Evolutionary conservation across 1,140 invertebrate species (phyloP).

Genomic region (Triops cancriformis): DNA sequence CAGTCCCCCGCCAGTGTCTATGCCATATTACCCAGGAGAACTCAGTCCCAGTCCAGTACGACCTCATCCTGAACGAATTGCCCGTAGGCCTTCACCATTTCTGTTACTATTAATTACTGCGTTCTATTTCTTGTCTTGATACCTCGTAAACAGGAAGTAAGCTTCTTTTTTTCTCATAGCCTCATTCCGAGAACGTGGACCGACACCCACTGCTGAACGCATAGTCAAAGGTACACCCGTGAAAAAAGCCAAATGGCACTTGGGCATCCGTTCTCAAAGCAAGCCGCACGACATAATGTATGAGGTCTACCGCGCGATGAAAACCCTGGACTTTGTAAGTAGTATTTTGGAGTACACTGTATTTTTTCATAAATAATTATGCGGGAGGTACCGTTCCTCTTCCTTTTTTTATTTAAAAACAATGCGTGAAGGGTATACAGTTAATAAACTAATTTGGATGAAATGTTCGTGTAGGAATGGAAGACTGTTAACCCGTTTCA

Average conservation of each 20-base stretch:
- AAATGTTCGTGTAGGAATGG: conserved; percentile 66
- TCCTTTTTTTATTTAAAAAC: conserved; percentile 22
- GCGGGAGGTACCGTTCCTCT: conserved; percentile 24
- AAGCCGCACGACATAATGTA: conserved; percentile 99
- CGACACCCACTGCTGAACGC: conserved; percentile 38
- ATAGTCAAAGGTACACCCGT: conserved; percentile 55
- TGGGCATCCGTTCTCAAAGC: conserved; percentile 94
- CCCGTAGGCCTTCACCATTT: conserved; percentile 50
- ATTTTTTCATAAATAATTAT: conserved; percentile 19
- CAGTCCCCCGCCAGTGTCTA: conserved; percentile 60
- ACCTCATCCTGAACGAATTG: conserved; percentile 92
- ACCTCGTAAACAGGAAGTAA: background rate
- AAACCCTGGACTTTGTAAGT: conserved; percentile 83
- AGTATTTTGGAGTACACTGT: conserved; percentile 9
- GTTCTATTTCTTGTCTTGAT: conserved; percentile 19
- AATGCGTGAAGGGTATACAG: background rate
- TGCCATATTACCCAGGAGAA: conserved; percentile 41
- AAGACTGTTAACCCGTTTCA: conserved; percentile 91
- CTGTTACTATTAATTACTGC: conserved; percentile 13
- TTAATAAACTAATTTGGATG: background rate
- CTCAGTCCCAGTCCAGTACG: conserved; percentile 47
- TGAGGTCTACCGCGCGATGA: conserved; percentile 99
- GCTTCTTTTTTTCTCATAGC: conserved; percentile 27
- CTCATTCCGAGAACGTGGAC: conserved; percentile 51
- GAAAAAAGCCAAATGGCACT: conserved; percentile 97